Conservation (phyloP, 1,140 invertebrate genomes). For the Zaprionus tsacasi region DNA sequence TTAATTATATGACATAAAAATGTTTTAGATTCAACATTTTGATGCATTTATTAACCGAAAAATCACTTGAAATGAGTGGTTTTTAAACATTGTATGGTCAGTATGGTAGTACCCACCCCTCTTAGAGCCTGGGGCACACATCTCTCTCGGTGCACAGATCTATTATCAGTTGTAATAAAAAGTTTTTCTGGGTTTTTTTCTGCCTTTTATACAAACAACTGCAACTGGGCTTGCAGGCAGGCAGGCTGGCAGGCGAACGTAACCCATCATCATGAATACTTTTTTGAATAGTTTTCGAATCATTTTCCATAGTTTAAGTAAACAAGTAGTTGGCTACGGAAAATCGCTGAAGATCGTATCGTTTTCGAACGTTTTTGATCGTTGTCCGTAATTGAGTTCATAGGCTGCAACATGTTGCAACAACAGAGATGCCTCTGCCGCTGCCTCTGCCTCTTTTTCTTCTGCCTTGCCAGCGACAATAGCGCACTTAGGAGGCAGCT, state of each 20-base stretch:
- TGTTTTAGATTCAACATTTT: slow-evolving; percentile 79
- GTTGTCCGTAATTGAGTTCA: slow-evolving; percentile 74
- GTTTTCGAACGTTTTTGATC: background rate
- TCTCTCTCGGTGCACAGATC: slow-evolving; percentile 20
- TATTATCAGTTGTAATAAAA: slow-evolving; percentile 79
- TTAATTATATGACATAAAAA: slow-evolving; percentile 82
- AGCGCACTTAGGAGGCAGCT: slow-evolving; percentile 55
- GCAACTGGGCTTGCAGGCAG: slow-evolving; percentile 25
- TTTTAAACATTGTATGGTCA: slow-evolving; percentile 46
- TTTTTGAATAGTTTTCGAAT: slow-evolving; percentile 32
- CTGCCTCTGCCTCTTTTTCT: background rate
- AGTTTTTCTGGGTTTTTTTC: background rate
- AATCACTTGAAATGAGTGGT: slow-evolving; percentile 75
- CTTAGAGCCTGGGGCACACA: background rate
- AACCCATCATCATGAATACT: slow-evolving; percentile 45
- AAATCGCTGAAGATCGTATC: slow-evolving; percentile 10
- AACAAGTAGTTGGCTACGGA: slow-evolving; percentile 40
- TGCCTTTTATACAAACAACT: slow-evolving; percentile 15
- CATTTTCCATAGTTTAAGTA: slow-evolving; percentile 37
- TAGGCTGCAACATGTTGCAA: slow-evolving; percentile 53
- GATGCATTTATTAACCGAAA: slow-evolving; percentile 81
- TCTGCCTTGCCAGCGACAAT: slow-evolving; percentile 50
- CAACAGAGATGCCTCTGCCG: background rate
- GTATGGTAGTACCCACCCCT: no score
- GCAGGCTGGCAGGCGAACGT: background rate